Percentiles rank a stretch among this genome's conserved stretches.
These are phyloP conservation scores for Mycalesis mineus DNA, from an alignment of 2,888 invertebrate species.

Conservation along the genomic window DNA sequence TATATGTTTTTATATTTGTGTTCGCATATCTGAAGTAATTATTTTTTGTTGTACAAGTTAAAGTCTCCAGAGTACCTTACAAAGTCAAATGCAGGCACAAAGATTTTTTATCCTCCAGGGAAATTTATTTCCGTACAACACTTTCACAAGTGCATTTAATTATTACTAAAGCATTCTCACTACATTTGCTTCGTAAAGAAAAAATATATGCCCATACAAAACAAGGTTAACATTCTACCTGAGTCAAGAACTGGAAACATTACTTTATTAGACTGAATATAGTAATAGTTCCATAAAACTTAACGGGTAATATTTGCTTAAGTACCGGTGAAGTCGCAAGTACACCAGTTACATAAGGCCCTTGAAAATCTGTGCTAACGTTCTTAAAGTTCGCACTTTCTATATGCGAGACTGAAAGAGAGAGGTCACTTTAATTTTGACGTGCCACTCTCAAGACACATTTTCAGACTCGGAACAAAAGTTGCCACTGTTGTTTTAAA, in stretches of 20 bases:
- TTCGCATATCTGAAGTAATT: too few relatives aligned
- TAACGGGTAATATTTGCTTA: slow-evolving; percentile 65
- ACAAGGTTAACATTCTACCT: slow-evolving; percentile 13
- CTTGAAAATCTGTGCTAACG: slow-evolving; percentile 29
- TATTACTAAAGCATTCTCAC: background rate
- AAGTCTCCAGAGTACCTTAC: too few relatives aligned
- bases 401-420: slow-evolving; percentile 31
- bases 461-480: slow-evolving; percentile 63
- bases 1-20: too few relatives aligned
- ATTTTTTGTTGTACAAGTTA: too few relatives aligned
- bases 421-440: slow-evolving; percentile 57
- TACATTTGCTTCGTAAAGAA: background rate
- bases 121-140: background rate
- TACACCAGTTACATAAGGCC: slow-evolving; percentile 41
- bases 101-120: background rate
- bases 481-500: slow-evolving; percentile 34
- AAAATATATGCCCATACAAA: background rate
- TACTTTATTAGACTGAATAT: slow-evolving; percentile 60
- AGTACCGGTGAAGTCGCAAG: slow-evolving; percentile 47
- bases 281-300: slow-evolving; percentile 68
- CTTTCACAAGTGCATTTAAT: background rate
- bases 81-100: too few relatives aligned
- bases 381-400: slow-evolving; percentile 32
- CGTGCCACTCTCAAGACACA: slow-evolving; percentile 49
- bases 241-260: slow-evolving; percentile 43